phyloP scores from a whole-genome alignment of 2,113 vertebrate species.

The Ictalurus punctatus region DNA sequence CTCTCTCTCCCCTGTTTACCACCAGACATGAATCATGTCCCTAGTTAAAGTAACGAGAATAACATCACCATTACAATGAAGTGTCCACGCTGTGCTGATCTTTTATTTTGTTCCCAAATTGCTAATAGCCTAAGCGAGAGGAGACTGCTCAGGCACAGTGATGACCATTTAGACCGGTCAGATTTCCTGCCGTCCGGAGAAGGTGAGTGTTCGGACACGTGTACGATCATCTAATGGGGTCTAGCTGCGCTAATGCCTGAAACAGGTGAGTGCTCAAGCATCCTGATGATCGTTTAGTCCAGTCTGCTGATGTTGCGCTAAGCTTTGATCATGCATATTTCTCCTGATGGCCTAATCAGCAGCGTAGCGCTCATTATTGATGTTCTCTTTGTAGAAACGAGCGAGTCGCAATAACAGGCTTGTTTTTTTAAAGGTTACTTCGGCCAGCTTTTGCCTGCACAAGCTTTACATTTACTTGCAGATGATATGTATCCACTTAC shows the following conservation, averaged over 20 bases:
- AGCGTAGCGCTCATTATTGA: constrained; percentile 1
- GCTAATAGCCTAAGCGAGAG: constrained; percentile 18
- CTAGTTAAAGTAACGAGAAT: constrained; percentile 33
- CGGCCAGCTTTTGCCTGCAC: neutral
- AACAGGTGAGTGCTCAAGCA: constrained; percentile 32
- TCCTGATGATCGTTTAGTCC: constrained; percentile 45
- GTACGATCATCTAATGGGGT: constrained; percentile 18
- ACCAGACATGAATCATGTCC: constrained; percentile 30
- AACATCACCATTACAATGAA: constrained; percentile 36
- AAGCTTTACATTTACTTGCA: neutral
- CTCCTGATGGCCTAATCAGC: constrained; percentile 41
- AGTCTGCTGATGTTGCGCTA: constrained; percentile 30
- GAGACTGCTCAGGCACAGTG: constrained; percentile 34
- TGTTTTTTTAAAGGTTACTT: neutral
- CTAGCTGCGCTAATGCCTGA: constrained; percentile 30
- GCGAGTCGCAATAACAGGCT: constrained; percentile 25
- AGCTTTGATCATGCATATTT: constrained; percentile 35
- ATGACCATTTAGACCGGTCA: constrained; percentile 25
- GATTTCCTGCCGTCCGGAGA: constrained; percentile 9
- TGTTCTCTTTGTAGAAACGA: constrained; percentile 15
- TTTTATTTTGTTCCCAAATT: constrained; percentile 22
- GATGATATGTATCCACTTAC: neutral
- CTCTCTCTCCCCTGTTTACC: constrained; percentile 13
- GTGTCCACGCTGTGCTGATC: constrained; percentile 15
- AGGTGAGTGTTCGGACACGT: constrained; percentile 18